A percentile compares a stretch with the other conserved stretches of the same genome.
Conservation (phyloP, 1,140 invertebrate species). For the Anoplophora glabripennis region DNA sequence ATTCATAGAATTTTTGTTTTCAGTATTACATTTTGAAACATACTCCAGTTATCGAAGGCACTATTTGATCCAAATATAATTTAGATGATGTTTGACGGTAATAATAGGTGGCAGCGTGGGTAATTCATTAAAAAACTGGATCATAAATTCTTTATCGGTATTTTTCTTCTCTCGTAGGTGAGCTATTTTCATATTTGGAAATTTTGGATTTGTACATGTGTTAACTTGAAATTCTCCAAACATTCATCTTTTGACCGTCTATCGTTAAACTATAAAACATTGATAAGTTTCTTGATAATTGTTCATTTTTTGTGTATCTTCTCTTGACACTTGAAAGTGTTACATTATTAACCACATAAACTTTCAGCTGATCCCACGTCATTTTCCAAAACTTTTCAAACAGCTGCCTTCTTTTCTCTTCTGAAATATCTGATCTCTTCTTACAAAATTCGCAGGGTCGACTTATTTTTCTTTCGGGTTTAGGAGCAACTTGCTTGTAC, state of each 20-base stretch:
- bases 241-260: neutral
- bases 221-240: too few species aligned
- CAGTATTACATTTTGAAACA: neutral
- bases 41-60: neutral
- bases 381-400: too few species aligned
- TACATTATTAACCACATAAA: neutral
- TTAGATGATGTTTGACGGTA: neutral
- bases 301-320: slow-evolving; percentile 4
- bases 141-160: too few species aligned
- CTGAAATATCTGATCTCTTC: too few species aligned
- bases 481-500: too few species aligned
- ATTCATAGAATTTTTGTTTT: neutral
- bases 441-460: too few species aligned
- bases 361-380: too few species aligned
- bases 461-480: too few species aligned
- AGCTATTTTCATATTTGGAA: too few species aligned
- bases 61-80: neutral
- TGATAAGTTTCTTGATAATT: neutral
- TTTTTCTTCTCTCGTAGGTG: too few species aligned
- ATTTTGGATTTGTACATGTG: too few species aligned
- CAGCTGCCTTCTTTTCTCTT: too few species aligned
- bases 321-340: neutral
- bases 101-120: neutral
- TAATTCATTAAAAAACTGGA: neutral
- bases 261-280: neutral